Evolutionary conservation across 2,888 invertebrate species (phyloP).

Genomic region (Dicyrtoma fusca): DNA sequence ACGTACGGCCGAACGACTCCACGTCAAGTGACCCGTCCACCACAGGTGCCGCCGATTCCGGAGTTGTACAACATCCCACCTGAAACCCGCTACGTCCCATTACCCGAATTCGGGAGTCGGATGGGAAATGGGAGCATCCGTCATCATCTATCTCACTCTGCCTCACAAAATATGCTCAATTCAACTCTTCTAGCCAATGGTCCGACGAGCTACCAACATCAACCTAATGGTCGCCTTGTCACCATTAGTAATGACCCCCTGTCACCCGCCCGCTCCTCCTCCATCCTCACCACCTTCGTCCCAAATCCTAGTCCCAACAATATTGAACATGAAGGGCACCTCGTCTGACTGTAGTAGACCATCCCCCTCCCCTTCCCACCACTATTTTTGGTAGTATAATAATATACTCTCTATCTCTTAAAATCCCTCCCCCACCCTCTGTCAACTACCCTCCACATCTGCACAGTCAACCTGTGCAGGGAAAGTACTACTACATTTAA

Average conservation of each 20-base stretch:
- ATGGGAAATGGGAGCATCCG: constrained; percentile 66
- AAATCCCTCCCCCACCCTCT: neutral
- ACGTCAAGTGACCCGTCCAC: constrained; percentile 69
- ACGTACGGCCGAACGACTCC: constrained; percentile 58
- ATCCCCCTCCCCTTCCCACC: neutral
- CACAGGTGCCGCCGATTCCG: constrained; percentile 75
- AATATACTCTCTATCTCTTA: neutral
- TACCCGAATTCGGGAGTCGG: constrained; percentile 67
- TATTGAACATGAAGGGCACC: constrained; percentile 59
- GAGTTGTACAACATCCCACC: constrained; percentile 78
- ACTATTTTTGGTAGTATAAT: too few species aligned
- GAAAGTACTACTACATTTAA: too few species aligned
- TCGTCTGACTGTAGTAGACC: constrained; percentile 57
- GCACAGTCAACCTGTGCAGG: too few species aligned
- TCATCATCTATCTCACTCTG: constrained; percentile 60
- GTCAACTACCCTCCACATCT: neutral
- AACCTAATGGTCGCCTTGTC: constrained; percentile 54
- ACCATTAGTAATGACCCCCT: constrained; percentile 52
- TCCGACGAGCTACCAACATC: constrained; percentile 46
- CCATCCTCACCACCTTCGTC: constrained; percentile 58
- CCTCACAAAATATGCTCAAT: constrained; percentile 55
- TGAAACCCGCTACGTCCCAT: constrained; percentile 74
- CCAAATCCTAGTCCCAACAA: constrained; percentile 58
- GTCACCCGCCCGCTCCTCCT: constrained; percentile 56
- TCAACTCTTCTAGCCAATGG: constrained; percentile 35